Evolutionary conservation across 2,113 vertebrate species (phyloP), one percentile per base, ranked within the genome.

Genomic region (Bathybates hornii): DNA sequence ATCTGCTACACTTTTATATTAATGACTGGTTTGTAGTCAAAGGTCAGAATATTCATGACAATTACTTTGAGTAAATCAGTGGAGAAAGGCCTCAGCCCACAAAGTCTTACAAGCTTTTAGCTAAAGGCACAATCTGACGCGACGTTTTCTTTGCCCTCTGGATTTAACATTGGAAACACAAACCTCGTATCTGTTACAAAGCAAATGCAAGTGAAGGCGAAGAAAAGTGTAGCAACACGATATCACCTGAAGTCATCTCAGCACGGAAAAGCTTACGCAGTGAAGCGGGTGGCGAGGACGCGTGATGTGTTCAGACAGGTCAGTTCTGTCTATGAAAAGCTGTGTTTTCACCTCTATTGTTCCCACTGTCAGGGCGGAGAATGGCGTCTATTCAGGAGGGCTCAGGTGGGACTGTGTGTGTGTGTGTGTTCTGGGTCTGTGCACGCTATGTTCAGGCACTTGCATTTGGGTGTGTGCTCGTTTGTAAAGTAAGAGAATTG

Each of bases 231-330:
- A 87, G 78, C 92, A 94, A 95, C 86, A 45, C 43, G 92, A 94
- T 90, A 93, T 91, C 89, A 92, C 81, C 90, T 88, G 89, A 92
- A 94, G 90, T 94, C 93, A 94, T 85, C 41, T 1, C 86, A 45
- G 80, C 19, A 43, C 19, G 76, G 87, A 86, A 53, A 89, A 71
- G 89, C 86, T 80, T 82, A 19, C 45, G 81, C 32, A 6, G 53
- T 89, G 87, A 84, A 86, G 91, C 87, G 82, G 91, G 90, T 24
- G 93, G 86, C 29, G 32, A 80, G 89, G 91, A 81, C 7, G 36
- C 53, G 82, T 29, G 93, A 95, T 95, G 91, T 93, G 94, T 95
- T 93, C 91, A 93, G 92, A 80, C 95, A 95, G 91, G 95, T 89
- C 81, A 32, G 27, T 24, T 87, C 90, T 48, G 59, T 86, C 87